phyloP scores from a whole-genome alignment of 2,797 vertebrate genomes.

The Hydrocynus forskahlii region DNA sequence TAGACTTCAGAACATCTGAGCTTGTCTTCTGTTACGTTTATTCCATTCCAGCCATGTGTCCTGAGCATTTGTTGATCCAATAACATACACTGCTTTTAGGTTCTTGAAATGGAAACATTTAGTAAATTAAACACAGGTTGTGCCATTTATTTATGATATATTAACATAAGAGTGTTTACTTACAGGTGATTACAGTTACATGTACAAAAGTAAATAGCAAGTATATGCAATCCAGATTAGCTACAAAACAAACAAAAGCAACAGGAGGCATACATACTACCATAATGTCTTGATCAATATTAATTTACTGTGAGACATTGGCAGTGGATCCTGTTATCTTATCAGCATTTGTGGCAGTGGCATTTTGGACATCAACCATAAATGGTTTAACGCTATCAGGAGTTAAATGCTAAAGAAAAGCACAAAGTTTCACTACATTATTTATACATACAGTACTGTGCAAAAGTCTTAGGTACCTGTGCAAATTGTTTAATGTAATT shows the following conservation, averaged over 20 bases:
- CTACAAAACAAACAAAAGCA: background rate
- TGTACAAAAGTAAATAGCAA: too few species aligned
- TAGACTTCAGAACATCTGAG: conserved; percentile 73
- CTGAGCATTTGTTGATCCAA: conserved; percentile 60
- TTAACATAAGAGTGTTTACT: background rate
- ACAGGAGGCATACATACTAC: conserved; percentile 49
- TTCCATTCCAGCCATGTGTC: conserved; percentile 75
- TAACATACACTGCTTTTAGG: conserved; percentile 72
- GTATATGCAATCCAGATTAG: background rate
- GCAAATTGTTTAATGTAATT: too few species aligned
- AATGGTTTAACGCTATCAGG: conserved; percentile 52
- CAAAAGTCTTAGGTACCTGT: too few species aligned
- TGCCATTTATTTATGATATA: background rate
- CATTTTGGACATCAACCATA: conserved; percentile 54
- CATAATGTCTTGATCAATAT: conserved; percentile 46
- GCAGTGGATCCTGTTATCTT: conserved; percentile 69
- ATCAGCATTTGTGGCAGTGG: background rate
- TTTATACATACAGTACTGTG: too few species aligned
- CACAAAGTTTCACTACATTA: background rate
- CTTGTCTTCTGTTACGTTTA: conserved; percentile 63
- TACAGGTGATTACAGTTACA: too few species aligned
- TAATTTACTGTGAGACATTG: conserved; percentile 21
- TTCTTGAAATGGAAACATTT: conserved; percentile 64
- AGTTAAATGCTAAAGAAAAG: conserved; percentile 55
- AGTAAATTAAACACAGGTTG: too few species aligned